phyloP scores from a whole-genome alignment of 2,797 vertebrate genomes.

The Ptychadena robeensis region DNA sequence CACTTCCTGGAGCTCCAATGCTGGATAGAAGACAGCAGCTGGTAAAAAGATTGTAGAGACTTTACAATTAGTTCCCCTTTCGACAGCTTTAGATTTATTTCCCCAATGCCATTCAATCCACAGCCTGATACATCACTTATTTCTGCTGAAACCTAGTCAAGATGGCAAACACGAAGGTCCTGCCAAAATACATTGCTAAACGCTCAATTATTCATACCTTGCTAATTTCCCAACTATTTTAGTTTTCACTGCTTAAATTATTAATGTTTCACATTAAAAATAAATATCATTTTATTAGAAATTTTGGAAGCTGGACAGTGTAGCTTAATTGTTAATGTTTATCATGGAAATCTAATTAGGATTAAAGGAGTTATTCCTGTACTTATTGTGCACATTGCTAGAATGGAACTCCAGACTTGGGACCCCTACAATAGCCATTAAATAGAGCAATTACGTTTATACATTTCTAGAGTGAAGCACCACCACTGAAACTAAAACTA shows the following conservation, averaged over 20 bases:
- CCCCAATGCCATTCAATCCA: not conserved
- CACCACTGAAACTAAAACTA: not conserved
- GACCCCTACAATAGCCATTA: not conserved
- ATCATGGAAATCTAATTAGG: conserved; percentile 53
- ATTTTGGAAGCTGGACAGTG: conserved; percentile 66
- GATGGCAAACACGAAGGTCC: conserved; percentile 38
- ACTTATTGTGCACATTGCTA: conserved; percentile 54
- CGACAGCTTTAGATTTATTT: not conserved
- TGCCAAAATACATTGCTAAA: conserved; percentile 49
- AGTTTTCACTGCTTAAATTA: conserved; percentile 77
- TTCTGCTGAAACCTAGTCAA: not conserved
- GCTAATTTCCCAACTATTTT: conserved; percentile 73
- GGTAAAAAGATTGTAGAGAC: too few species aligned
- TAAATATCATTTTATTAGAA: conserved; percentile 78
- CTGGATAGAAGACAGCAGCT: too few species aligned
- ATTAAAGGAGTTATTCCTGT: conserved; percentile 33
- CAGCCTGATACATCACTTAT: not conserved
- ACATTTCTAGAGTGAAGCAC: not conserved
- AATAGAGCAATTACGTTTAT: not conserved
- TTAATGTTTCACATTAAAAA: conserved; percentile 80
- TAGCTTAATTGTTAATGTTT: conserved; percentile 68
- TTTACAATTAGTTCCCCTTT: too few species aligned
- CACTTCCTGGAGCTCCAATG: not conserved
- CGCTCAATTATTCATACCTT: conserved; percentile 74
- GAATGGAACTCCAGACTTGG: conserved; percentile 31